phyloP scores from a whole-genome alignment of 2,797 vertebrate species.

The Tokudaia muenninki region DNA sequence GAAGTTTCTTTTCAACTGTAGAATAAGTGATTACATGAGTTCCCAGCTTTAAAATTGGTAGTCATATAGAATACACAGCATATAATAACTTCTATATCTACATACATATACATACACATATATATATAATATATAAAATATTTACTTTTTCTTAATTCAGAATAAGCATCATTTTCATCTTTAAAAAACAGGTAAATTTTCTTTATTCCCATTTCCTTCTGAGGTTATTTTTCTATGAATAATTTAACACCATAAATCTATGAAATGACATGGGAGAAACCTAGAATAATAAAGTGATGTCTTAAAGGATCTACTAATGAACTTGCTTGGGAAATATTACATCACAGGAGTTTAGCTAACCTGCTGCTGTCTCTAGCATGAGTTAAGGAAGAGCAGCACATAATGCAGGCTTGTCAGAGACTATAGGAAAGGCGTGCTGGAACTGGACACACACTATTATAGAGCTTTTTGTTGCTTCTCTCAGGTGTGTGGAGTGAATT shows the following conservation, averaged over 20 bases:
- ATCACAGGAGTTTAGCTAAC: neutral
- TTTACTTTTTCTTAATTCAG: slow-evolving; percentile 31
- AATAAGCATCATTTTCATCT: neutral
- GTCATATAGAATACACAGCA: neutral
- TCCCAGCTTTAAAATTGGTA: neutral
- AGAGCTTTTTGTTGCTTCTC: neutral
- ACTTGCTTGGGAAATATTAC: neutral
- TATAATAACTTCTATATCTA: neutral
- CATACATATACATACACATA: too few relatives aligned
- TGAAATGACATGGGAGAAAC: neutral
- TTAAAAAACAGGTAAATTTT: neutral
- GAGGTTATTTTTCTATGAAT: neutral
- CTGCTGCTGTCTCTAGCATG: fast-evolving
- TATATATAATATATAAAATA: neutral
- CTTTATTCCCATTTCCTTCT: neutral
- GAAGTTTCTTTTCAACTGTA: neutral
- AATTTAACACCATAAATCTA: neutral
- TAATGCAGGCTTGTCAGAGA: neutral
- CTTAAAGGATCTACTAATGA: neutral
- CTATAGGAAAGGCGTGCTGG: neutral
- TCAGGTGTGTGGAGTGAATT: neutral
- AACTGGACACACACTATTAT: neutral
- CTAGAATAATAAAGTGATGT: neutral
- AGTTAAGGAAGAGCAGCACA: neutral
- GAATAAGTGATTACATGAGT: neutral